phyloP scores from a whole-genome alignment of 2,888 invertebrate genomes.

The Dysmachus trigonus region DNA sequence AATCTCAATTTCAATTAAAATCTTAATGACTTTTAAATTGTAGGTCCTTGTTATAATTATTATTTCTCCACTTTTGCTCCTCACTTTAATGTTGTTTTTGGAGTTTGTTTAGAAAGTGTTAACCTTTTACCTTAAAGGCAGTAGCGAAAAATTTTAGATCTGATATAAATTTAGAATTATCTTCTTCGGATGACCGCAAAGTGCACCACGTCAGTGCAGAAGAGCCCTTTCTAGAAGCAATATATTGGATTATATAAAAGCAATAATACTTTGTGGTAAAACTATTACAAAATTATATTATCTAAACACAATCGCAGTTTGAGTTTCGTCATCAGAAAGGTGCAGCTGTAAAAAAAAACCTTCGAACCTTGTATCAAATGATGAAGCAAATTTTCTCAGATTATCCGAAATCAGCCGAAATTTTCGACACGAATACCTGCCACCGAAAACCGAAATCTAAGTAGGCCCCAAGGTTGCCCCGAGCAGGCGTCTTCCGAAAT shows the following conservation, averaged over 20 bases:
- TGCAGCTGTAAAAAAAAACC: background rate
- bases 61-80: too few species aligned
- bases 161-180: background rate
- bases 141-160: background rate
- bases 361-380: background rate
- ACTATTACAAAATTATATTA: too few species aligned
- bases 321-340: background rate
- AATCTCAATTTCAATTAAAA: too few species aligned
- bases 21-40: too few species aligned
- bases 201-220: background rate
- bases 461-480: background rate
- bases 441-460: background rate
- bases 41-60: too few species aligned
- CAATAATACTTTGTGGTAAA: too few species aligned
- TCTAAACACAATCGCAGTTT: background rate
- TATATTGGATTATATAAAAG: background rate
- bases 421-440: background rate
- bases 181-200: background rate
- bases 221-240: background rate
- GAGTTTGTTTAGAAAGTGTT: too few species aligned
- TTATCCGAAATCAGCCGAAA: background rate
- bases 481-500: background rate
- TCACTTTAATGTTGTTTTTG: too few species aligned
- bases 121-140: too few species aligned
- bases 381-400: background rate